A percentile compares a stretch with the other conserved stretches of the same genome.
Conservation (phyloP, 2,888 invertebrate species). For the Calameuta pallipes region DNA sequence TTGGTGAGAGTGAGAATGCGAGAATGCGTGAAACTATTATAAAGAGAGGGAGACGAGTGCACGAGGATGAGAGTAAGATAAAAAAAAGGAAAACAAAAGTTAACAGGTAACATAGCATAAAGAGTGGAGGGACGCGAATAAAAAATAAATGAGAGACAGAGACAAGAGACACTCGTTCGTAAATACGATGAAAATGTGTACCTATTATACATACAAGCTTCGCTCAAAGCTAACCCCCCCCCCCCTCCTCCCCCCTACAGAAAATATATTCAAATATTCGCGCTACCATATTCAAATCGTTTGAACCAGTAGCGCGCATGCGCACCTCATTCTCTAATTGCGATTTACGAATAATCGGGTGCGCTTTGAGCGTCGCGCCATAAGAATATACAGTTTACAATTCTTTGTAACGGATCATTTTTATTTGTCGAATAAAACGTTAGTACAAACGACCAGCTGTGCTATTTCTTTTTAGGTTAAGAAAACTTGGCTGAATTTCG, state of each 20-base stretch:
- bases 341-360: not conserved
- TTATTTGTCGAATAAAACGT: constrained; percentile 63
- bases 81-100: not conserved
- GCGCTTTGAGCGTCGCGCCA: not conserved
- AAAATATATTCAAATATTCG: not conserved
- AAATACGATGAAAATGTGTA: constrained; percentile 47
- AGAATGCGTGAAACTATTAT: constrained; percentile 12
- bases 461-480: too few relatives aligned
- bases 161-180: constrained; percentile 20
- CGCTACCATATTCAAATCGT: not conserved
- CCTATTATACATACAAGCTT: constrained; percentile 22
- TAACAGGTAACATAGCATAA: not conserved
- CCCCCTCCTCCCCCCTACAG: too few relatives aligned
- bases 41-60: constrained; percentile 9
- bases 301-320: too few relatives aligned
- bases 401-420: constrained; percentile 62
- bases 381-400: constrained; percentile 54
- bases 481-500: too few relatives aligned
- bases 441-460: constrained; percentile 53
- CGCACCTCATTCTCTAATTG: not conserved
- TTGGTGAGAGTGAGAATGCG: constrained; percentile 11
- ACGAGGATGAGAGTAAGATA: constrained; percentile 7
- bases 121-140: not conserved
- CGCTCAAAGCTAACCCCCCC: not conserved
- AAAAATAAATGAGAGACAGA: constrained; percentile 10